Conservation (phyloP, 2,797 vertebrate genomes). For the Pristis pectinata region DNA sequence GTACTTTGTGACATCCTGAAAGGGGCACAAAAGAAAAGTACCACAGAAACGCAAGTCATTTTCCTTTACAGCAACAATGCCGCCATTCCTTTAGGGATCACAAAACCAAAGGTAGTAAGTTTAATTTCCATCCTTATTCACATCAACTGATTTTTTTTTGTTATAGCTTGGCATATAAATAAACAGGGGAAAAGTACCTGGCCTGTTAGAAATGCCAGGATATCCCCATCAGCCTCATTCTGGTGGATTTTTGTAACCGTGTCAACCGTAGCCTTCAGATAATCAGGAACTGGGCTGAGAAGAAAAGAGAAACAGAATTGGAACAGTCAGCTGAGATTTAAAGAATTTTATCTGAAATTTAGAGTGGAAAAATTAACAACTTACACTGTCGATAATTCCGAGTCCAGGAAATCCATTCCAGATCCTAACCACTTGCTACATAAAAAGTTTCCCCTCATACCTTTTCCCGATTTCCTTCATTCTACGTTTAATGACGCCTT, state of each 20-base stretch:
- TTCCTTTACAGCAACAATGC: background rate
- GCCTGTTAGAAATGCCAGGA: slow-evolving; percentile 90
- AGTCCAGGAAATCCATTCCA: background rate
- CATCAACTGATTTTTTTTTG: too few species aligned
- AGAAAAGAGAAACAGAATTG: slow-evolving; percentile 39
- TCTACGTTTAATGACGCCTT: too few species aligned
- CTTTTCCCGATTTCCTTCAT: too few species aligned
- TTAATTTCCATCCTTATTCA: background rate
- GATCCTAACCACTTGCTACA: too few species aligned
- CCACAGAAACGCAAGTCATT: too few species aligned
- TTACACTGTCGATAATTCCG: background rate
- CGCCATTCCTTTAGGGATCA: background rate
- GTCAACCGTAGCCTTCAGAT: slow-evolving; percentile 92
- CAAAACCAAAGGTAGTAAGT: background rate
- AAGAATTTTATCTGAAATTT: background rate
- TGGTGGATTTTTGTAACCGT: slow-evolving; percentile 96
- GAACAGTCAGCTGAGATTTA: background rate
- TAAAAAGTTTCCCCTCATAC: too few species aligned
- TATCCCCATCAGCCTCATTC: slow-evolving; percentile 85
- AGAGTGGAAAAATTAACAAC: background rate
- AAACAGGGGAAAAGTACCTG: slow-evolving; percentile 64
- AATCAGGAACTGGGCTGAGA: slow-evolving; percentile 88
- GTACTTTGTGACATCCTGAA: too few species aligned
- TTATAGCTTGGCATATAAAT: background rate
- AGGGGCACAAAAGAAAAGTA: too few species aligned